phyloP scores from a whole-genome alignment of 2,888 invertebrate species.

The Oegoconia quadripuncta region DNA sequence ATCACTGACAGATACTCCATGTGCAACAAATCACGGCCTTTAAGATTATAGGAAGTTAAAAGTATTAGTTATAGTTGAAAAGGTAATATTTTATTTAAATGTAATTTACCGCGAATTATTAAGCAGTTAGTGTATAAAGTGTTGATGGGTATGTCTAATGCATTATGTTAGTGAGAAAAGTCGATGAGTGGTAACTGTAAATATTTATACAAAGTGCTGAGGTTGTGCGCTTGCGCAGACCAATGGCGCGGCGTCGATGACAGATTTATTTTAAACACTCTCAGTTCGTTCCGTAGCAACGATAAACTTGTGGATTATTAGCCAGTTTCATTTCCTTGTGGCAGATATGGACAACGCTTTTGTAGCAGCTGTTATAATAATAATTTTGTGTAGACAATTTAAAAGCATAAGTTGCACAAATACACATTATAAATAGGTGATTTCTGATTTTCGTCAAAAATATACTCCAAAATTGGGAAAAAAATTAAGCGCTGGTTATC shows the following conservation, averaged over 20 bases:
- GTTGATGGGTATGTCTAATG: conserved; percentile 49
- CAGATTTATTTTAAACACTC: conserved; percentile 55
- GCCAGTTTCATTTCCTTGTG: conserved; percentile 17
- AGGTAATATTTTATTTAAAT: no score
- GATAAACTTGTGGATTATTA: conserved; percentile 42
- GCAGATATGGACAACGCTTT: conserved; percentile 18
- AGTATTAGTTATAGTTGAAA: no score
- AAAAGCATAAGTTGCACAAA: no score
- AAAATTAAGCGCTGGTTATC: no score
- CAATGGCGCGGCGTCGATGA: conserved; percentile 46
- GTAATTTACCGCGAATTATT: not conserved
- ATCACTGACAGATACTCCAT: no score
- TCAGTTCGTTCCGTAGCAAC: conserved; percentile 23
- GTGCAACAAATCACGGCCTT: no score
- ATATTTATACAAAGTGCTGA: conserved; percentile 51
- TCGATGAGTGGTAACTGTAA: conserved; percentile 64
- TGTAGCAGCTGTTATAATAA: no score
- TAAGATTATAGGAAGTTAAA: no score
- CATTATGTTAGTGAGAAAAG: conserved; percentile 49
- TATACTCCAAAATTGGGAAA: no score
- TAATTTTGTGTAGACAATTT: no score
- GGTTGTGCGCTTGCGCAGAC: conserved; percentile 32
- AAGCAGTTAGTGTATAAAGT: conserved; percentile 26
- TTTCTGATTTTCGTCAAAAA: no score
- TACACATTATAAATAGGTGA: no score